Evolutionary conservation across 1,140 invertebrate species (phyloP), one percentile per base, ranked within the genome.

Genomic region (Hylaeus anthracinus): DNA sequence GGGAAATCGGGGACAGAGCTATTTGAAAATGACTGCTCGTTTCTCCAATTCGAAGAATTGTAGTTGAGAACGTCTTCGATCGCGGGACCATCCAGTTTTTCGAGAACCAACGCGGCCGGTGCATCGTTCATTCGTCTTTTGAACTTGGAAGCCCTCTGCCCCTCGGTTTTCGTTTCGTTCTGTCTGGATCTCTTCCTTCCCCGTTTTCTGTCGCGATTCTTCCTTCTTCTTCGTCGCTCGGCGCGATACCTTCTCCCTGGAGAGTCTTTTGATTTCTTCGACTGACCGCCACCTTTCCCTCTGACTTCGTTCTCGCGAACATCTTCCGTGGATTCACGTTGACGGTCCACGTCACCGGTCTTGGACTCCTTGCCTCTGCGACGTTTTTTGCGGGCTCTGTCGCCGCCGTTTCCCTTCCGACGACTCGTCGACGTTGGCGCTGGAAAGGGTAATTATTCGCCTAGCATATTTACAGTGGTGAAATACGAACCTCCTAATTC

Each of bases 201-300:
- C 0, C 84, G 78, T 0, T 85, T 86, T 61, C 70, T 60, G 3
- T 72, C 64, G 3, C 87, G 82, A 9, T 88, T 89, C 72, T 87
- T 86, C 26, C 90, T 79, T 26, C 90, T 85, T 51, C 85, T 87
- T 0, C 88, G 84, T n/a, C 88, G 85, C 55, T 91, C 87, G 26
- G 87, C 85, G 2, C 87, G 84, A 41, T 83, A 87, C 53, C 88
- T 88, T 39, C 86, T 86, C 45, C 81, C 75, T 43, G 81, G 79
- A 6, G 86, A 77, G 1, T 81, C 85, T 39, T 67, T 84, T 69
- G 85, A 61, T 58, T 77, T 87, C 74, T 79, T 89, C 79, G 82
- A 84, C 71, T 60, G 39, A 1, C 79, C 53, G 1, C 66, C 66
- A 1, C 83, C 26, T 45, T 64, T 82, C 10, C 51, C 65, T 9